Conservation (phyloP, 2,888 invertebrate genomes). For the Dioctria rufipes region DNA sequence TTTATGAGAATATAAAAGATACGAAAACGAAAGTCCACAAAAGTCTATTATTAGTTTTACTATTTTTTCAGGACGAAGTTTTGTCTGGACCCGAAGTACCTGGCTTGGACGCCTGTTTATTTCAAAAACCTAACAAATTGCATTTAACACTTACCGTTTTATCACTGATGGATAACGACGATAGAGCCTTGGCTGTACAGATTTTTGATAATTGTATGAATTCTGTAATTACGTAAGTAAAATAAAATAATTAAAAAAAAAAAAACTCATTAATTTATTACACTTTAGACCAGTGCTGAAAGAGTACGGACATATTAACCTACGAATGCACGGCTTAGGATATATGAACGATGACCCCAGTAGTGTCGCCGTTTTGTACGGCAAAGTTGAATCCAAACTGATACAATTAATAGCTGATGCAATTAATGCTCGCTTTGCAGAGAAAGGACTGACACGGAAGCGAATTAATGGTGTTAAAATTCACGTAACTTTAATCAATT, state of each 20-base stretch:
- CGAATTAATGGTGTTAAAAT: slow-evolving; percentile 80
- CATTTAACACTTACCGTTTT: slow-evolving; percentile 88
- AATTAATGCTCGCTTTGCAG: slow-evolving; percentile 75
- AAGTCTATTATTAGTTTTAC: not conserved
- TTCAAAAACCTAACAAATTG: slow-evolving; percentile 81
- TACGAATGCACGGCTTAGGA: slow-evolving; percentile 82
- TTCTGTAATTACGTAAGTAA: slow-evolving; percentile 68
- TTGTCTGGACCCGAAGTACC: slow-evolving; percentile 68
- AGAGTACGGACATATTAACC: slow-evolving; percentile 73
- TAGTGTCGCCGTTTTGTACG: slow-evolving; percentile 86
- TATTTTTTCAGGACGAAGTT: slow-evolving; percentile 15
- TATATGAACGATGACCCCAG: slow-evolving; percentile 96
- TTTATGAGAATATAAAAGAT: too few relatives aligned
- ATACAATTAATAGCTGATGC: slow-evolving; percentile 80
- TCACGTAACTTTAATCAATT: slow-evolving; percentile 91
- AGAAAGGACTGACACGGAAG: slow-evolving; percentile 75
- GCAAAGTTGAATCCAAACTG: slow-evolving; percentile 74
- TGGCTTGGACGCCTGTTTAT: slow-evolving; percentile 82
- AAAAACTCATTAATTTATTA: not conserved
- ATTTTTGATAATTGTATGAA: slow-evolving; percentile 78
- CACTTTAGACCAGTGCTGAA: slow-evolving; percentile 70
- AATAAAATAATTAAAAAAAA: not conserved
- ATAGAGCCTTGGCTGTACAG: slow-evolving; percentile 78
- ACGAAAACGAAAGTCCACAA: too few relatives aligned
- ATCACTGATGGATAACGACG: slow-evolving; percentile 83